Conservation (phyloP, 2,113 vertebrate genomes). For the Equus przewalskii region DNA sequence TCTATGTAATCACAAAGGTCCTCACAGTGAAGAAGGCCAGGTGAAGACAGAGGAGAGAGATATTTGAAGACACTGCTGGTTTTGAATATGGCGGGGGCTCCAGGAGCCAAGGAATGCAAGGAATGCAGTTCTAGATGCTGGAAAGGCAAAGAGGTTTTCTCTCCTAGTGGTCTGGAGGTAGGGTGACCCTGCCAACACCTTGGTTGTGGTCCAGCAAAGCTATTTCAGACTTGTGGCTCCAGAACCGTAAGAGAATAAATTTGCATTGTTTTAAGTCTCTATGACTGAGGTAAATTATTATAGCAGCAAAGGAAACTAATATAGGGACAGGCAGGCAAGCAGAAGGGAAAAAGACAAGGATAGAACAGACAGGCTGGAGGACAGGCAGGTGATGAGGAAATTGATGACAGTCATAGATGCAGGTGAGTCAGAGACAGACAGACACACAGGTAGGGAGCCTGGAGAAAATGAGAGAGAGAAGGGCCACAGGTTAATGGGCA, state of each 20-base stretch:
- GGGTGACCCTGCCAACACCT: neutral
- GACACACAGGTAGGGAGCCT: neutral
- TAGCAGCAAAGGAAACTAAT: neutral
- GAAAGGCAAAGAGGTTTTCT: neutral
- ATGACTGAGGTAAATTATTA: neutral
- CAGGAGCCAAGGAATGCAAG: neutral
- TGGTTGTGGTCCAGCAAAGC: neutral
- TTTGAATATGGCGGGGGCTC: neutral
- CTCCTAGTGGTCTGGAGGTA: neutral
- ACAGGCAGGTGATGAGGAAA: neutral
- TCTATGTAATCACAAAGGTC: neutral
- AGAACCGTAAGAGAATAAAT: neutral
- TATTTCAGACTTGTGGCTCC: neutral
- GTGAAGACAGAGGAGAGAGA: too few species aligned
- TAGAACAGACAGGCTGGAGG: neutral
- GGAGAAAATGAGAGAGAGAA: neutral
- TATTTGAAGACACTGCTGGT: neutral
- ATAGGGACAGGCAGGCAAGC: neutral
- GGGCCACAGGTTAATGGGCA: fast-evolving
- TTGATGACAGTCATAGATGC: neutral
- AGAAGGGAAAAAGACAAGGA: neutral
- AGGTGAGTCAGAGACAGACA: neutral
- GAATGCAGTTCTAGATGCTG: neutral
- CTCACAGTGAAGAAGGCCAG: neutral
- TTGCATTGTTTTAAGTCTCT: neutral